These are phyloP conservation scores for Spatulosminthurus flaviceps DNA, from an alignment of 2,888 invertebrate species.

Conservation along the genomic window DNA sequence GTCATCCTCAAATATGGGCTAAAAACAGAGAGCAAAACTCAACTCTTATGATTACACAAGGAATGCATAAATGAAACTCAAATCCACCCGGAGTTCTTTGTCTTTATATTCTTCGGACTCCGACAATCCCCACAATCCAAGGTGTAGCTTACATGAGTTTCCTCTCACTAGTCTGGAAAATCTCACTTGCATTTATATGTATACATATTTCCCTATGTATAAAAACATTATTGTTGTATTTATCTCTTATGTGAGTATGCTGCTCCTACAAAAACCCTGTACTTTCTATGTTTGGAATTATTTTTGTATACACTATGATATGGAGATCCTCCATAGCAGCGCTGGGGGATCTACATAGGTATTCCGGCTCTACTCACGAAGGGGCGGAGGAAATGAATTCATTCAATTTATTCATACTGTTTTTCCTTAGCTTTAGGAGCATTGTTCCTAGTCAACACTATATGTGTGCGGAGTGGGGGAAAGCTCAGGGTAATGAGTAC, in stretches of 20 bases:
- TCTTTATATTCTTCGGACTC: slow-evolving; percentile 4
- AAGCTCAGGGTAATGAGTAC: no score
- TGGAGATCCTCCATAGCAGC: no score
- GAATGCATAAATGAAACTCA: neutral
- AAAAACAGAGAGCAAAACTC: neutral
- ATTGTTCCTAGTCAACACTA: neutral
- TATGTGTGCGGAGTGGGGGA: no score
- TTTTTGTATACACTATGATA: no score
- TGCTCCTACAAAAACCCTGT: no score
- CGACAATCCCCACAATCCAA: neutral
- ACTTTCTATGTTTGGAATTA: no score
- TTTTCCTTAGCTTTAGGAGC: slow-evolving; percentile 16
- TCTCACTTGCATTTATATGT: no score
- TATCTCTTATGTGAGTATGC: no score
- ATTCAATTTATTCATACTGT: slow-evolving; percentile 41
- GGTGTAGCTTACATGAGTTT: neutral
- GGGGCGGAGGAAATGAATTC: slow-evolving; percentile 29
- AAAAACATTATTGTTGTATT: no score
- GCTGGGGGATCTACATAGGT: no score
- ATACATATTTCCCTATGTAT: no score
- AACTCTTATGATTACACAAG: neutral
- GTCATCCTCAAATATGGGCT: slow-evolving; percentile 13
- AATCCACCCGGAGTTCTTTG: slow-evolving; percentile 7
- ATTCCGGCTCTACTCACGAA: neutral
- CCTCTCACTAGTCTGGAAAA: neutral